phyloP scores from a whole-genome alignment of 2,113 vertebrate genomes.

The Butorides virescens region DNA sequence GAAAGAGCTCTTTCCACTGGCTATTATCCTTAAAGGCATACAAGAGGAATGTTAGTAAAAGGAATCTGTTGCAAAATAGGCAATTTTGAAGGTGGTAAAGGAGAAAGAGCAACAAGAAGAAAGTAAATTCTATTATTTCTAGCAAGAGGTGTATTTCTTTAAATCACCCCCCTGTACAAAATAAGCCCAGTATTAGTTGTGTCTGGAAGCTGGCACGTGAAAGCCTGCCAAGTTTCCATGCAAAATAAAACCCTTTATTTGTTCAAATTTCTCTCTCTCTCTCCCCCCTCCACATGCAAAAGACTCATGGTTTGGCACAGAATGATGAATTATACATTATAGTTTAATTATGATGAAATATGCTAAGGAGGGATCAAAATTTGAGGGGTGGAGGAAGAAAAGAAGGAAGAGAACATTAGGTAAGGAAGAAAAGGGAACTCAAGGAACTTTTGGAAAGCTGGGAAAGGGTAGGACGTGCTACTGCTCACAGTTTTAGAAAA shows the following conservation, averaged over 20 bases:
- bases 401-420: background rate
- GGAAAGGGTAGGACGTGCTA: background rate
- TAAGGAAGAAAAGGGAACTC: background rate
- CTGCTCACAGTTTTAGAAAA: background rate
- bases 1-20: background rate
- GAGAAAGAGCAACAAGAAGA: background rate
- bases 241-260: conserved; percentile 57
- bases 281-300: background rate
- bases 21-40: background rate
- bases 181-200: background rate
- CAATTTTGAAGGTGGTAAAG: background rate
- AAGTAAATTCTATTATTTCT: background rate
- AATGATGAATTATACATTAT: conserved; percentile 4
- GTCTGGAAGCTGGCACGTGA: conserved; percentile 38
- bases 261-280: background rate
- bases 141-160: background rate
- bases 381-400: background rate
- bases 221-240: conserved; percentile 53
- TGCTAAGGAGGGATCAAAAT: background rate
- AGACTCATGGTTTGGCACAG: background rate
- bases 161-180: background rate
- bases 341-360: conserved; percentile 7
- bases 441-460: conserved; percentile 2
- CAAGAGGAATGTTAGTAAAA: background rate
- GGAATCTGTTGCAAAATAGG: background rate